These are phyloP conservation scores for Steinernema scapterisci DNA, from an alignment of 2,888 invertebrate species.

Conservation along the genomic window DNA sequence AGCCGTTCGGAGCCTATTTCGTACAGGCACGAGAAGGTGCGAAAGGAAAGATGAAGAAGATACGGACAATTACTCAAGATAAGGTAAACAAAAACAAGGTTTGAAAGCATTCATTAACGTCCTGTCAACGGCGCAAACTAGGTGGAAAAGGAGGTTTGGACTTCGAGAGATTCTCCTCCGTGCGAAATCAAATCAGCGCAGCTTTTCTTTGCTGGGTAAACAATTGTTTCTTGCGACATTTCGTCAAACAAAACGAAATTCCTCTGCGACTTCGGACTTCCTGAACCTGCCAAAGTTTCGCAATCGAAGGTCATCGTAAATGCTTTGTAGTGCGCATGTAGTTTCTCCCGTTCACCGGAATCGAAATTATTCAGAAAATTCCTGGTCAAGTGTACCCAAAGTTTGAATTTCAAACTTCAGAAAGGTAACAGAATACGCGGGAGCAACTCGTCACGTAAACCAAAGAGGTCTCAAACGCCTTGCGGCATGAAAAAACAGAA, in stretches of 20 bases:
- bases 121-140: background rate
- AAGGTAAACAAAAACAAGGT: background rate
- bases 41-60: background rate
- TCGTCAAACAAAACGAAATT: background rate
- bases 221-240: background rate
- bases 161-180: background rate
- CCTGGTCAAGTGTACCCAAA: too few species aligned
- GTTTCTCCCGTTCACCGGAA: too few species aligned
- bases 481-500: background rate
- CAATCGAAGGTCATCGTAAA: too few species aligned
- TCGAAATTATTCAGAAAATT: too few species aligned
- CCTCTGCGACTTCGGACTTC: too few species aligned
- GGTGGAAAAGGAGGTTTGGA: background rate
- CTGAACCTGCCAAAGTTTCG: too few species aligned
- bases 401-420: too few species aligned
- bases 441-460: background rate
- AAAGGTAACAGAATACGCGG: too few species aligned
- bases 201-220: background rate
- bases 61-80: background rate
- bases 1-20: background rate
- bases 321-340: too few species aligned
- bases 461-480: background rate
- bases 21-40: too few species aligned
- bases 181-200: background rate
- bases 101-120: background rate